Percentiles rank a stretch among this genome's conserved stretches.
phyloP scores from a whole-genome alignment of 2,888 invertebrate species.

The Pammene fasciana region DNA sequence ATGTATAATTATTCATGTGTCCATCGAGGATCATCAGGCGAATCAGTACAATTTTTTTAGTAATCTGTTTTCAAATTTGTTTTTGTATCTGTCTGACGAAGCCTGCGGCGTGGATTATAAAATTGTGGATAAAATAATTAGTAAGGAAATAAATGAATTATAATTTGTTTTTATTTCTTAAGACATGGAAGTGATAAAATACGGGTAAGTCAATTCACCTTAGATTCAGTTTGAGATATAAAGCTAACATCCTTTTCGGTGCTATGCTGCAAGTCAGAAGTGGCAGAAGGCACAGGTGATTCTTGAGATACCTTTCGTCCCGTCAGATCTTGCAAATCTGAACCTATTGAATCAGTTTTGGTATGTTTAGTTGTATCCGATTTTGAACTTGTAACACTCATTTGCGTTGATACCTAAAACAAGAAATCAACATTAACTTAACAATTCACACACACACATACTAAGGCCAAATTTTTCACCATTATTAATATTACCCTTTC shows the following conservation, averaged over 20 bases:
- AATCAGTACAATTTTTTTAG: no score
- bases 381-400: conserved; percentile 67
- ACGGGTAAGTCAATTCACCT: conserved; percentile 58
- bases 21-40: neutral
- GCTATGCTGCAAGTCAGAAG: conserved; percentile 75
- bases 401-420: conserved; percentile 69
- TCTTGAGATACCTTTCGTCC: conserved; percentile 71
- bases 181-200: no score
- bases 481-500: conserved; percentile 59
- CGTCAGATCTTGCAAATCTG: conserved; percentile 66
- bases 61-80: no score
- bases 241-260: conserved; percentile 79
- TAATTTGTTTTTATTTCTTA: no score
- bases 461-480: neutral
- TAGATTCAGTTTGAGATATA: conserved; percentile 79
- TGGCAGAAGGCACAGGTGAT: conserved; percentile 68
- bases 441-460: neutral
- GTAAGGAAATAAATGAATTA: no score
- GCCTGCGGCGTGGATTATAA: no score
- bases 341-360: conserved; percentile 76
- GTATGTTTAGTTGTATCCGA: conserved; percentile 74
- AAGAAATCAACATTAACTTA: conserved; percentile 27
- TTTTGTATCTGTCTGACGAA: no score
- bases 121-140: no score
- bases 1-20: neutral